Evolutionary conservation across 2,113 vertebrate genomes (phyloP), one percentile per base, ranked within the genome.

Genomic region (Narcine bancroftii): DNA sequence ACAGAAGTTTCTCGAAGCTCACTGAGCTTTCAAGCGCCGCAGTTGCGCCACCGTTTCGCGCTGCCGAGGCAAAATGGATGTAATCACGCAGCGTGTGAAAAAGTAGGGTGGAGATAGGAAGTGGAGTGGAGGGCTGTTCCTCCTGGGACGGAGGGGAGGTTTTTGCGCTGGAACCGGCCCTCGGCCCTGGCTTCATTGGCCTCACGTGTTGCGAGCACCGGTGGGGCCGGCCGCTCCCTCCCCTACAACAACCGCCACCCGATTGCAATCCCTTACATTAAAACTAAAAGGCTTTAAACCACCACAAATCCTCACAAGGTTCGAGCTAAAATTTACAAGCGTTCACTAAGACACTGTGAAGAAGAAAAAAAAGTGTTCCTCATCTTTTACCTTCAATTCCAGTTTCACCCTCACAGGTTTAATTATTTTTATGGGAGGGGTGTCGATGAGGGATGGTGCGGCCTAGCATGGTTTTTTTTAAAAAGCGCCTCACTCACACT

Each of bases 1-100:
- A 60, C 50, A 85, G 81, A 85, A 85, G 60, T 85, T 85, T 85
- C 81, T 85, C 56, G 81, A 85, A 85, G 56, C 81, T n/a, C 81
- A 33, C 81, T 19, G 33, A 17, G 56, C 33, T 56, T 60, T 60
- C 21, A 3, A 15, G 53, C 56, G 60, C 33, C 17, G 26, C 42
- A 26, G n/a, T 10, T 33, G 69, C 47, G 81, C 81, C n/a, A n/a
- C 53, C 53, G 33, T 60, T 60, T 60, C 50, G 13, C 21, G 81
- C 53, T 60, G 81, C 17, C 53, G 15, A 85, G 29, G n/a, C n/a
- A n/a, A n/a, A n/a, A n/a, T n/a, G n/a, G n/a, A n/a, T n/a, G n/a
- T n/a, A n/a, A n/a, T n/a, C n/a, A n/a, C n/a, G n/a, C n/a, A n/a
- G n/a, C n/a, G n/a, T n/a, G n/a, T n/a, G n/a, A n/a, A n/a, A n/a